Conservation (phyloP, 2,113 vertebrate genomes). For the Stigmatopora nigra region DNA sequence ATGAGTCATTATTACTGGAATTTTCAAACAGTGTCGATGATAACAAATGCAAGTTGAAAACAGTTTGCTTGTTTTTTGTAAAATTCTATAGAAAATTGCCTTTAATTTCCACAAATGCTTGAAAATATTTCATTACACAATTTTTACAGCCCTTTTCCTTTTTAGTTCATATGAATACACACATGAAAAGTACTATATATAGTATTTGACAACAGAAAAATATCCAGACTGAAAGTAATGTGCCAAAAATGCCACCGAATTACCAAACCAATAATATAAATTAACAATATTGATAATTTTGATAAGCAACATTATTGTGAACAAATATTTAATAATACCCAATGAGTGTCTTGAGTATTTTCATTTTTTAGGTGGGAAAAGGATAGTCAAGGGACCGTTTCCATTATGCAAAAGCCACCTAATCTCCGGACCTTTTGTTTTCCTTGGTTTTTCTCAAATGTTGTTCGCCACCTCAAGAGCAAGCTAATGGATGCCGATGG, state of each 20-base stretch:
- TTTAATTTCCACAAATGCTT: neutral
- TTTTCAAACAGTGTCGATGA: neutral
- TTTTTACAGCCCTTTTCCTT: neutral
- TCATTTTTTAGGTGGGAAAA: conserved; percentile 15
- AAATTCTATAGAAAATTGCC: neutral
- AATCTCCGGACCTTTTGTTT: conserved; percentile 54
- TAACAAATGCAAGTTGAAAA: neutral
- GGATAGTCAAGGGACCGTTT: conserved; percentile 45
- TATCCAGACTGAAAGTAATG: neutral
- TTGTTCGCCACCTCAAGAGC: conserved; percentile 44
- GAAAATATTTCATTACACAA: neutral
- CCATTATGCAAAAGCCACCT: conserved; percentile 40
- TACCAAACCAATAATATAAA: neutral
- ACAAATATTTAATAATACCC: neutral
- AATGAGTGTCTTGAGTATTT: conserved; percentile 15
- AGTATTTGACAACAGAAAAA: neutral
- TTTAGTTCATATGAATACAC: neutral
- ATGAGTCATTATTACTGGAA: neutral
- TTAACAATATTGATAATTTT: neutral
- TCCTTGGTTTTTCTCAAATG: conserved; percentile 48
- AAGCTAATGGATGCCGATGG: conserved; percentile 57
- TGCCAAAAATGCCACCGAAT: neutral
- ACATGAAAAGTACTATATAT: too few relatives aligned
- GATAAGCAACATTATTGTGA: neutral
- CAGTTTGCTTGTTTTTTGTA: conserved; percentile 26